phyloP scores from a whole-genome alignment of 35 echinoderm and acorn worm genomes.

The Anneissia japonica region DNA sequence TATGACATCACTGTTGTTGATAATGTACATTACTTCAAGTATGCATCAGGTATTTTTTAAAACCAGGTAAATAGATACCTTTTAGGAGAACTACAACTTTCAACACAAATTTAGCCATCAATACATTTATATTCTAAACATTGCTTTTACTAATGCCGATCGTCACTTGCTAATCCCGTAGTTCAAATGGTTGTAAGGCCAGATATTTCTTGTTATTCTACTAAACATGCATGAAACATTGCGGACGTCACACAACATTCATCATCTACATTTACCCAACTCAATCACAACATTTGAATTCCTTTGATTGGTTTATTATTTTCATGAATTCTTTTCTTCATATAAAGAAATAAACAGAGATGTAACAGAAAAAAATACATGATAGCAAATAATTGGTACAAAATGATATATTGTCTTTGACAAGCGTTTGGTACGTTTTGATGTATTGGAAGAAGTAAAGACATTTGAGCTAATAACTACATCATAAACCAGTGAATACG shows the following conservation, averaged over 20 bases:
- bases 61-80: no score
- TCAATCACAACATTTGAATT: not conserved
- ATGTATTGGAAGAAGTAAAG: not conserved
- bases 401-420: not conserved
- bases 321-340: not conserved
- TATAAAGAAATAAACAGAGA: not conserved
- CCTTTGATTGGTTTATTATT: not conserved
- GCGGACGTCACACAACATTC: not conserved
- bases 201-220: not conserved
- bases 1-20: no score
- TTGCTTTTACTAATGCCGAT: not conserved
- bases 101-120: not conserved
- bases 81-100: no score
- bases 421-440: not conserved
- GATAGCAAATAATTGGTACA: not conserved
- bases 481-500: not conserved
- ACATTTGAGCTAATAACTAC: not conserved
- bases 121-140: not conserved
- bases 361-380: not conserved
- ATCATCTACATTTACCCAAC: not conserved
- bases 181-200: not conserved
- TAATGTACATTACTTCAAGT: no score
- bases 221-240: not conserved
- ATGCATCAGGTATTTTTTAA: no score
- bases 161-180: not conserved